Percentiles rank a stretch among this genome's conserved stretches.
Evolutionary conservation across 2,888 invertebrate species (phyloP).

Genomic region (Andrena hattorfiana): DNA sequence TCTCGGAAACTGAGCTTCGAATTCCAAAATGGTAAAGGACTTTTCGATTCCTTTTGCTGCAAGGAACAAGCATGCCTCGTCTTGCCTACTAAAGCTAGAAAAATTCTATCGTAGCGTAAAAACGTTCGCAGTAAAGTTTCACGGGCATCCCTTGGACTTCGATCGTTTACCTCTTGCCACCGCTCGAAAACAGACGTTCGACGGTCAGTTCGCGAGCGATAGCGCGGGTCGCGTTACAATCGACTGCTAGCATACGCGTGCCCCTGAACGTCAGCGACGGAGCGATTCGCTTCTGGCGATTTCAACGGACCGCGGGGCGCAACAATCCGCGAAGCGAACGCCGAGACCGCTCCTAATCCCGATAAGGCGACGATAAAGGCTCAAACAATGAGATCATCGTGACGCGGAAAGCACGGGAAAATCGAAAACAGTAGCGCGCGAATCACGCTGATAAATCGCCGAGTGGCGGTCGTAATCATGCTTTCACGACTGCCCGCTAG

Average conservation of each 20-base stretch:
- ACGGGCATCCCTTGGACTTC: too few relatives aligned
- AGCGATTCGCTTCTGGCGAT: neutral
- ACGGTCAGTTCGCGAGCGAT: conserved; percentile 38
- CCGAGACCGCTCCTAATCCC: conserved; percentile 11
- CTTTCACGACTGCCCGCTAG: neutral
- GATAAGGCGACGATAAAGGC: conserved; percentile 38
- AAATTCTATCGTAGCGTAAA: neutral
- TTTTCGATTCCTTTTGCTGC: neutral
- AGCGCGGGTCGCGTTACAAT: conserved; percentile 44
- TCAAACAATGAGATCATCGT: conserved; percentile 40
- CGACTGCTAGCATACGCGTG: conserved; percentile 35
- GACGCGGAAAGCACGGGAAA: conserved; percentile 27
- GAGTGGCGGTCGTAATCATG: neutral
- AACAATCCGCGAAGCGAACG: conserved; percentile 4
- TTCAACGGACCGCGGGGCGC: neutral
- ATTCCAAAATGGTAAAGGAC: neutral
- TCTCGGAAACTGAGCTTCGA: neutral
- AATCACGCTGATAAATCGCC: neutral
- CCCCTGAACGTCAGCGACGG: conserved; percentile 6
- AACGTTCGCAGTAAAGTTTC: neutral
- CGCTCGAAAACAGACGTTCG: conserved; percentile 32
- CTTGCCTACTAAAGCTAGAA: neutral
- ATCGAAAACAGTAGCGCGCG: conserved; percentile 15
- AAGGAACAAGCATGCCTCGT: neutral
- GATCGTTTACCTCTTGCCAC: conserved; percentile 21